Evolutionary conservation across 2,888 invertebrate species (phyloP), one percentile per base, ranked within the genome.

Genomic region (Chromoteleia sp.): DNA sequence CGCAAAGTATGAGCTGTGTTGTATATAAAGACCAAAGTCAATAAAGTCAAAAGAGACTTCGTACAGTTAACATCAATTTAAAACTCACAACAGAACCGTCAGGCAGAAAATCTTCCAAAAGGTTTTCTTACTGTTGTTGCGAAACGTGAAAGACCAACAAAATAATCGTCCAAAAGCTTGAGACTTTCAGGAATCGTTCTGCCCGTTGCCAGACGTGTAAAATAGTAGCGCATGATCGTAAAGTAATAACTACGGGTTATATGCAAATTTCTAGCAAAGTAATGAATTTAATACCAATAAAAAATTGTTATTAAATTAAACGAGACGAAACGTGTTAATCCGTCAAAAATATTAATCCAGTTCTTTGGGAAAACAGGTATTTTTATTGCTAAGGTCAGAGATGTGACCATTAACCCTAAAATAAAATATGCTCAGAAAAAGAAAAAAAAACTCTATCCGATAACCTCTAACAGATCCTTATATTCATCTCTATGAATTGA

Each of bases 141-240:
- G 36, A 54, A 30, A 52, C 52, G 15, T 15, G 54, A 36, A 54
- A 54, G 54, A 36, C 54, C 19, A 36, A 17, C 54, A 36, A 36
- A 54, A 54, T 54, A 54, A 54, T 54, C 54, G 54, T 36, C 54
- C 54, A 17, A 54, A 54, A 17, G 54, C 54, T 54, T 36, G 36
- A 30, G 36, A 17, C 36, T 33, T 36, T 36, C 36, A 33, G 33
- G 33, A 36, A 54, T 36, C 36, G 54, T 54, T 54, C 19, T 17
- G 10, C 10, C 10, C 33, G n/a, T n/a, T 10, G 15, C 5, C 36
- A 33, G 33, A n/a, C 36, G 36, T 54, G 54, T 54, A 54, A 54
- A 54, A 54, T 52, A 30, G 19, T 15, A 2, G n/a, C 8, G 2
- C 12, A n/a, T 25, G 12, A 1, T 50, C 12, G 50, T 50, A 50